phyloP scores from a whole-genome alignment of 2,797 vertebrate genomes.

The Lepus oiostolus region DNA sequence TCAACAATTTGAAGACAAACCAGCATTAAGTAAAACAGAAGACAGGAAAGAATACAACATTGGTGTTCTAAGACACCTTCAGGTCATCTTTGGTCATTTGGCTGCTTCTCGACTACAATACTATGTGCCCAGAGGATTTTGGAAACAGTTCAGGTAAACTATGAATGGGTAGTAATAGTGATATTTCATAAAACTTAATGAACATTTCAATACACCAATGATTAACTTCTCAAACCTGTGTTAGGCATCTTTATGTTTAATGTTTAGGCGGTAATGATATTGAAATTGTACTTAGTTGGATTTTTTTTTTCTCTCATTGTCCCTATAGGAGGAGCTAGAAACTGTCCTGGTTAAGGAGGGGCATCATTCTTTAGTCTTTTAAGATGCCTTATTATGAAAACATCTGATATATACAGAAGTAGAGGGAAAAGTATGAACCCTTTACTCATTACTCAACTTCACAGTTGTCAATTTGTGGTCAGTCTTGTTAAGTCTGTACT shows the following conservation, averaged over 20 bases:
- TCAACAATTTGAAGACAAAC: constrained; percentile 99
- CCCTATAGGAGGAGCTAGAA: not conserved
- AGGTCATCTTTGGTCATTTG: constrained; percentile 99
- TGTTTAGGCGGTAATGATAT: not conserved
- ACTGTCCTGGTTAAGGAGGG: not conserved
- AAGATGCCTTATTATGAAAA: constrained; percentile 32
- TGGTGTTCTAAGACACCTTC: constrained; percentile 98
- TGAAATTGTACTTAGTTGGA: not conserved
- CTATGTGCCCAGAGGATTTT: constrained; percentile 99
- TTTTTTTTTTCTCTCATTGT: not conserved
- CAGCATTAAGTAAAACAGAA: constrained; percentile 96
- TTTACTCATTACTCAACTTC: not conserved
- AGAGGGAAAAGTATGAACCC: not conserved
- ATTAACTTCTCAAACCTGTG: constrained; percentile 39
- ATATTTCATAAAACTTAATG: constrained; percentile 57
- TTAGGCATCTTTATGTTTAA: not conserved
- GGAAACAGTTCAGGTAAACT: constrained; percentile 98
- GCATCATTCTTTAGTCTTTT: constrained; percentile 32
- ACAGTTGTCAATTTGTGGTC: not conserved
- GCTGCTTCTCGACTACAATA: constrained; percentile 98
- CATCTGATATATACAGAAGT: not conserved
- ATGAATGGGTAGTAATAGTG: not conserved
- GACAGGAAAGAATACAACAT: constrained; percentile 99
- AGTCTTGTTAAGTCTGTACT: not conserved
- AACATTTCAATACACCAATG: not conserved